A percentile compares a stretch with the other conserved stretches of the same genome.
Evolutionary conservation across 92 coral and sea anemone genomes (phyloP).

Genomic region (Virgularia gustaviana): DNA sequence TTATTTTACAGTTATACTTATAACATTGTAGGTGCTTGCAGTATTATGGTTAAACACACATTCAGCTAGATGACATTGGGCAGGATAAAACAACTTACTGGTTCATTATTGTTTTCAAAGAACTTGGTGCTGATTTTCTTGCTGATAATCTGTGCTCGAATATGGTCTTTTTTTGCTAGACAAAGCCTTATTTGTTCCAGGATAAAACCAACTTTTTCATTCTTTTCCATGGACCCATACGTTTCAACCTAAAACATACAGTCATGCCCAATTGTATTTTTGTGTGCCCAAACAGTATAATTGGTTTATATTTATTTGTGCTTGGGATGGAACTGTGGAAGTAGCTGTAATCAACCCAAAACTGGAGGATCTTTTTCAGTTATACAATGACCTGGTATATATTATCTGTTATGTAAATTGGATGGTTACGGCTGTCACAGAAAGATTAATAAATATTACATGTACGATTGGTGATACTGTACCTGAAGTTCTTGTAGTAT

Average conservation of each 20-base stretch:
- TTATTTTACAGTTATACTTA: neutral
- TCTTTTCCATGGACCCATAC: slow-evolving; percentile 93
- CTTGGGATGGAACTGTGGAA: too few species aligned
- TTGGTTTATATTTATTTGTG: too few species aligned
- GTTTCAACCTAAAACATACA: slow-evolving; percentile 79
- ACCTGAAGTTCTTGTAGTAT: slow-evolving; percentile 92
- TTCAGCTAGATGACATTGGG: neutral
- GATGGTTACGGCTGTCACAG: neutral
- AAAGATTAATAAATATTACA: neutral
- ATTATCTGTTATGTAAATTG: too few species aligned
- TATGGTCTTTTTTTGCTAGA: slow-evolving; percentile 88
- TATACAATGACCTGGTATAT: too few species aligned
- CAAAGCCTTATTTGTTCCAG: slow-evolving; percentile 94
- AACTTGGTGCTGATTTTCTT: slow-evolving; percentile 92
- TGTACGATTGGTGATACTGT: neutral
- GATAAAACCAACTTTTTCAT: slow-evolving; percentile 92
- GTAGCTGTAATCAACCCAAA: too few species aligned
- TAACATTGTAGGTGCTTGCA: neutral
- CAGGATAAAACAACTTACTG: too few species aligned
- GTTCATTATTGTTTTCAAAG: slow-evolving; percentile 95
- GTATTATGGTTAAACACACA: neutral
- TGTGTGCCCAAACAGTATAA: too few species aligned
- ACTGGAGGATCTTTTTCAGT: too few species aligned
- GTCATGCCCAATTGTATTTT: neutral
- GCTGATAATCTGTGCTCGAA: slow-evolving; percentile 94